These are phyloP conservation scores for Aporophyla nigra DNA, from an alignment of 2,888 invertebrate species.

Conservation along the genomic window DNA sequence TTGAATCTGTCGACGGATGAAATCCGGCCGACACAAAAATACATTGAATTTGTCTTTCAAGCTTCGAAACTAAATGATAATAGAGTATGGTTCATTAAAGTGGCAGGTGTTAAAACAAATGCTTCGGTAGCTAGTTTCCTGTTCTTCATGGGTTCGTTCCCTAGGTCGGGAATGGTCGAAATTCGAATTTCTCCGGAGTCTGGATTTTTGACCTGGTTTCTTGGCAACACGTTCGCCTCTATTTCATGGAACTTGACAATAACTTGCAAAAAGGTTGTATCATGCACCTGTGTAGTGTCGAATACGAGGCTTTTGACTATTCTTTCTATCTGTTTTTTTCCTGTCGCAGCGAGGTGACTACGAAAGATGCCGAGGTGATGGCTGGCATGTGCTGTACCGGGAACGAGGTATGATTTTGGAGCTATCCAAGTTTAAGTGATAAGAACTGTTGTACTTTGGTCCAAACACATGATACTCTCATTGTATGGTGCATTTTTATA, in stretches of 20 bases:
- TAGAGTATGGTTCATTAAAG: slow-evolving; percentile 8
- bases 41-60: slow-evolving; percentile 18
- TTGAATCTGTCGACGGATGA: slow-evolving; percentile 27
- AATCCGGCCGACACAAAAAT: slow-evolving; percentile 52
- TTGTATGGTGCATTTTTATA: neutral
- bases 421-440: slow-evolving; percentile 2
- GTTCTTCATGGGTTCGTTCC: slow-evolving; percentile 53
- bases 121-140: slow-evolving; percentile 41
- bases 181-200: neutral
- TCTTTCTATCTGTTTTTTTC: neutral
- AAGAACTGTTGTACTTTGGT: slow-evolving; percentile 70
- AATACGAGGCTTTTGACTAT: neutral
- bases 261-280: neutral
- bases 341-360: slow-evolving; percentile 76
- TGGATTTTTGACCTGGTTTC: neutral
- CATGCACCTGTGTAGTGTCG: neutral
- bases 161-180: neutral
- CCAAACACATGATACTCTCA: slow-evolving; percentile 75
- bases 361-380: slow-evolving; percentile 82
- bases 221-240: neutral
- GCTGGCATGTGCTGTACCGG: slow-evolving; percentile 78
- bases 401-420: slow-evolving; percentile 73
- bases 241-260: neutral
- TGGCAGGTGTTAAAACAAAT: slow-evolving; percentile 31
- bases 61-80: slow-evolving; percentile 22